Conservation (phyloP, 2,797 vertebrate species). For the Molossus molossus region DNA sequence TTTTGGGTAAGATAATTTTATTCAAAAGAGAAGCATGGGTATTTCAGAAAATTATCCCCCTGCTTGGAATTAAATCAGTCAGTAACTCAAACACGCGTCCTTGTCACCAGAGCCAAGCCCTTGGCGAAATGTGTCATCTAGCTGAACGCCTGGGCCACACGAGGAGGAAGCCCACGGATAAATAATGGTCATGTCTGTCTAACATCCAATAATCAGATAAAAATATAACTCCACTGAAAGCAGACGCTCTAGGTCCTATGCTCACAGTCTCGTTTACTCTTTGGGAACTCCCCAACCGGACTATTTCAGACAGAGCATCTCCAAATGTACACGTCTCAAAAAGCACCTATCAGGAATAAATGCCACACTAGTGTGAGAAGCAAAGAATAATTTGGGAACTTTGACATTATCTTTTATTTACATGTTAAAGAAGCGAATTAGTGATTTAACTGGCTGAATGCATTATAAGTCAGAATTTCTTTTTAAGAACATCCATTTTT, state of each 20-base stretch:
- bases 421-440: slow-evolving; percentile 18
- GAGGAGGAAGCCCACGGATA: background rate
- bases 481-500: slow-evolving; percentile 43
- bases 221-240: slow-evolving; percentile 21
- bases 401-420: slow-evolving; percentile 44
- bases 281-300: background rate
- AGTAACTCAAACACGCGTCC: background rate
- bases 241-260: slow-evolving; percentile 31
- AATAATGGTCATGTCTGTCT: background rate
- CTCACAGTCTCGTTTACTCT: slow-evolving; percentile 23
- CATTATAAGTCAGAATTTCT: background rate
- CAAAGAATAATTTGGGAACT: background rate
- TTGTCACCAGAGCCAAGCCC: background rate
- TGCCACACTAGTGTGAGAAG: slow-evolving; percentile 24
- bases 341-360: background rate
- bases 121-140: background rate
- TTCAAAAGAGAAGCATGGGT: slow-evolving; percentile 68
- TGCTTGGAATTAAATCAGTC: background rate
- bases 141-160: background rate
- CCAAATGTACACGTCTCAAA: slow-evolving; percentile 31
- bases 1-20: slow-evolving; percentile 66
- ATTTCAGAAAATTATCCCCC: slow-evolving; percentile 59
- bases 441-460: slow-evolving; percentile 36
- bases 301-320: slow-evolving; percentile 68
- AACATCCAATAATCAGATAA: slow-evolving; percentile 24